phyloP scores from a whole-genome alignment of 1,140 invertebrate genomes.

The Anthonomus grandis region DNA sequence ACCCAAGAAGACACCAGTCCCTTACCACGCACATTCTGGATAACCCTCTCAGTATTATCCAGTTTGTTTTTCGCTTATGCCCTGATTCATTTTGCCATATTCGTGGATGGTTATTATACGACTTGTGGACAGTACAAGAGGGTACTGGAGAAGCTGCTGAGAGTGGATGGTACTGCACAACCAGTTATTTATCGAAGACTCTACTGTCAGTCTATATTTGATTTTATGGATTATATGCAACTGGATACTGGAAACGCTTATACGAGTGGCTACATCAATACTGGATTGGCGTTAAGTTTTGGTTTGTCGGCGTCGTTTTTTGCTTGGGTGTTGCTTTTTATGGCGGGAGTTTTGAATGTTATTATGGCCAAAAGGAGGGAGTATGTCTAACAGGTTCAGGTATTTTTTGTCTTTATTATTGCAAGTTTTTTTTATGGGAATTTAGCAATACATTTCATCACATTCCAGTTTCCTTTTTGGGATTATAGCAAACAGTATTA shows the following conservation, averaged over 20 bases:
- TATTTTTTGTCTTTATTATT: no score
- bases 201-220: slow-evolving; percentile 55
- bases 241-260: slow-evolving; percentile 50
- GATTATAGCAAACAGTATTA: no score
- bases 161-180: slow-evolving; percentile 46
- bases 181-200: slow-evolving; percentile 55
- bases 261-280: slow-evolving; percentile 52
- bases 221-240: slow-evolving; percentile 62
- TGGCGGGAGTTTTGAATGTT: slow-evolving; percentile 48
- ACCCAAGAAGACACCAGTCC: slow-evolving; percentile 45
- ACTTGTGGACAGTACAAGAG: slow-evolving; percentile 55
- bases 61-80: slow-evolving; percentile 50
- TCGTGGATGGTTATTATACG: slow-evolving; percentile 54
- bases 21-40: slow-evolving; percentile 51
- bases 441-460: no score
- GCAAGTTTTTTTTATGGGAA: no score
- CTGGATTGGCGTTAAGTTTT: slow-evolving; percentile 51
- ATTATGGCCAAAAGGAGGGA: slow-evolving; percentile 42
- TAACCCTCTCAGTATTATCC: slow-evolving; percentile 47
- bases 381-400: neutral
- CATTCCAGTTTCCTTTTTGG: no score
- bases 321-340: slow-evolving; percentile 47
- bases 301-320: slow-evolving; percentile 51
- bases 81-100: slow-evolving; percentile 51
- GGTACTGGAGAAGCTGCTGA: slow-evolving; percentile 48